Evolutionary conservation across 2,888 invertebrate species (phyloP).

Genomic region (Trachelus troglodyta): DNA sequence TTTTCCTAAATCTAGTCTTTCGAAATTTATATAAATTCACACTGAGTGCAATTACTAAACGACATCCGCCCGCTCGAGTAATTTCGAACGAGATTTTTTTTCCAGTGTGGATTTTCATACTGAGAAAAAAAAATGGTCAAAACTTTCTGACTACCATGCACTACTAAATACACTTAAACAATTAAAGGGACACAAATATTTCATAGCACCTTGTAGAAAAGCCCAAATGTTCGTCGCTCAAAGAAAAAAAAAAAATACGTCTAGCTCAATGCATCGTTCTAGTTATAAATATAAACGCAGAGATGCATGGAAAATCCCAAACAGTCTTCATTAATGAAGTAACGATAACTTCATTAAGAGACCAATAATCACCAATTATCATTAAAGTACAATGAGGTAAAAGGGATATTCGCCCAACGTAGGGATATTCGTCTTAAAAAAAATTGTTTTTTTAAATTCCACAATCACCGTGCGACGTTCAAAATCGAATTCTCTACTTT

Average conservation of each 20-base stretch:
- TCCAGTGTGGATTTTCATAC: not conserved
- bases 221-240: not conserved
- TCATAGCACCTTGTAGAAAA: slow-evolving; percentile 6
- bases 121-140: not conserved
- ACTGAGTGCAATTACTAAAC: not conserved
- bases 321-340: not conserved
- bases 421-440: too few species aligned
- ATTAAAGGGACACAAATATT: not conserved
- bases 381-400: not conserved
- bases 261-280: not conserved
- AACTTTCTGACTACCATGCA: slow-evolving; percentile 8
- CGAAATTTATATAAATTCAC: not conserved
- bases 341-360: not conserved
- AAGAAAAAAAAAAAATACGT: not conserved
- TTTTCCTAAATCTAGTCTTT: not conserved
- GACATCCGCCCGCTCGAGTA: not conserved
- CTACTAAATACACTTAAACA: not conserved
- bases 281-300: not conserved
- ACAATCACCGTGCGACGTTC: not conserved
- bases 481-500: not conserved
- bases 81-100: not conserved
- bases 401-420: too few species aligned
- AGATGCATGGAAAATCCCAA: not conserved
- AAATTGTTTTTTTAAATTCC: too few species aligned
- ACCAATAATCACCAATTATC: not conserved